Evolutionary conservation across 2,113 vertebrate species (phyloP), one percentile per base, ranked within the genome.

Genomic region (Pleuronectes platessa): DNA sequence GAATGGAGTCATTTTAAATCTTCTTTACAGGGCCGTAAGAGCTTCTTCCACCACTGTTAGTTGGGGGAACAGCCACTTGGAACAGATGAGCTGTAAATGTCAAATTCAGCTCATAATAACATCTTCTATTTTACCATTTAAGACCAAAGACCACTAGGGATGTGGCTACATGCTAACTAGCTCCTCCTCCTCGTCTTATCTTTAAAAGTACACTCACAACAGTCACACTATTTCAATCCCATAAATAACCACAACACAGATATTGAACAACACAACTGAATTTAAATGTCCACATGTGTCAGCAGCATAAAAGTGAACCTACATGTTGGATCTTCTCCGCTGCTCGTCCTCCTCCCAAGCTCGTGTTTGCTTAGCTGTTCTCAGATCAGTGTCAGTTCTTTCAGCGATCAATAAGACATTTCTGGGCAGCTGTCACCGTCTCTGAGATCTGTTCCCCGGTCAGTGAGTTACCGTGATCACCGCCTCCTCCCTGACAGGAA

Each of bases 251-350:
- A 17, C 20, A 35, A 1, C 1, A 54, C 26, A 4, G 24, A 14
- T 8, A 4, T 21, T 56, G 7, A 3, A 21, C 0, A 65, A 11
- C 7, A 47, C 3, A 65, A 37, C 2, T 40, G 5, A 6, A 0
- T 1, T 1, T 2, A 17, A 11, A 15, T 17, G 56, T 58, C 2
- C n/a, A 20, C 20, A 8, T 54, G 51, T 21, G 8, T 78, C 62
- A 47, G 64, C 26, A 23, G 53, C 24, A 20, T 42, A 5, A 20
- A 68, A 35, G 35, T 53, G 69, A 85, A 89, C 89, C 78, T 87
- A 91, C 89, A 91, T 91, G 6, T 69, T 84, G 27, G 59, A 14
- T 66, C 9, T 49, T 0, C 42, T 42, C 62, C 35, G 64, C 42
- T 20, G n/a, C 17, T 59, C 6, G 10, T 67, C 61, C 47, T 70